phyloP scores from a whole-genome alignment of 2,113 vertebrate genomes.

The Oryzias woworae region DNA sequence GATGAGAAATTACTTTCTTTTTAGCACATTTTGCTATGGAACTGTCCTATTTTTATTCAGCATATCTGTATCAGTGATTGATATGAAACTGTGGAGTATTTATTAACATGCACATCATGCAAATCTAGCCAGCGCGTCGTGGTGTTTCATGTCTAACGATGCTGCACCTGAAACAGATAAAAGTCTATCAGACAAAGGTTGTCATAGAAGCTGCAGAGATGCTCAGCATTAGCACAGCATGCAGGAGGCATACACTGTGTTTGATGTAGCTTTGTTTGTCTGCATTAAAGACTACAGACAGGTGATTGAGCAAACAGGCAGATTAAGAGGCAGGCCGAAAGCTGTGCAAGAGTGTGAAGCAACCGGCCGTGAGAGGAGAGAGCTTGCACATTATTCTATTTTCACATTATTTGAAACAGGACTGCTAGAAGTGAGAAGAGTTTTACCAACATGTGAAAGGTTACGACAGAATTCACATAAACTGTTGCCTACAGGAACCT shows the following conservation, averaged over 20 bases:
- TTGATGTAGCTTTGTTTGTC: slow-evolving; percentile 51
- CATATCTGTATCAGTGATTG: too few relatives aligned
- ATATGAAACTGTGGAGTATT: too few relatives aligned
- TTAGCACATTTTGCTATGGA: too few relatives aligned
- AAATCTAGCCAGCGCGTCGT: slow-evolving; percentile 26
- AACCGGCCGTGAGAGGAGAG: neutral
- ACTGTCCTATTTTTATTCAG: neutral
- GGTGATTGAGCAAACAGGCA: neutral
- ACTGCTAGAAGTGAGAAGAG: neutral
- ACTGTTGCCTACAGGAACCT: too few relatives aligned
- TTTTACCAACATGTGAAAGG: neutral
- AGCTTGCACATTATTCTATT: slow-evolving; percentile 18
- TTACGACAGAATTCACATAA: neutral
- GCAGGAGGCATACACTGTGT: slow-evolving; percentile 17
- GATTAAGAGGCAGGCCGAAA: neutral
- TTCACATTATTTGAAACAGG: neutral
- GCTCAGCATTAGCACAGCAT: slow-evolving; percentile 45
- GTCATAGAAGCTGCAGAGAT: slow-evolving; percentile 45
- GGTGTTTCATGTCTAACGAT: slow-evolving; percentile 24
- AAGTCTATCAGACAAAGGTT: slow-evolving; percentile 57
- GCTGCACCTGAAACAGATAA: slow-evolving; percentile 35
- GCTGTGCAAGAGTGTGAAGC: neutral
- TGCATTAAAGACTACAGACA: slow-evolving; percentile 23
- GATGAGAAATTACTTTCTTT: too few relatives aligned
- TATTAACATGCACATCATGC: slow-evolving; percentile 41